A percentile compares a stretch with the other conserved stretches of the same genome.
phyloP scores from a whole-genome alignment of 2,113 vertebrate genomes.

The Galeopterus variegatus region DNA sequence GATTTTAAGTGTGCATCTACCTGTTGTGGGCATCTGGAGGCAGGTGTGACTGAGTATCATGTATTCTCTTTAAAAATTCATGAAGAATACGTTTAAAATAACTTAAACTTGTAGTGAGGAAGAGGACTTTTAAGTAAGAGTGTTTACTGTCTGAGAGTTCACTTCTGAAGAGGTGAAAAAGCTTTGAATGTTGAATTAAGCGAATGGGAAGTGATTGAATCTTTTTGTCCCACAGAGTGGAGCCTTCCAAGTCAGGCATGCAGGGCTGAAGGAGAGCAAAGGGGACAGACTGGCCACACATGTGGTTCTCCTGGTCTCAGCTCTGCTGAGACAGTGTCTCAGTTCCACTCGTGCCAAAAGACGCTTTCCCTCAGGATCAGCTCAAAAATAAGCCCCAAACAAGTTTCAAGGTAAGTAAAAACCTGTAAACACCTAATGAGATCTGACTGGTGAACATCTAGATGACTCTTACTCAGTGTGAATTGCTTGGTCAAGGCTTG shows the following conservation, averaged over 20 bases:
- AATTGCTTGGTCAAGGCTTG: background rate
- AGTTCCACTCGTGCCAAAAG: accelerated
- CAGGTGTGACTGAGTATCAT: background rate
- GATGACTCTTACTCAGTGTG: background rate
- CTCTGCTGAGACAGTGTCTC: background rate
- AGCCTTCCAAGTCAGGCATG: background rate
- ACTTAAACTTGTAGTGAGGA: background rate
- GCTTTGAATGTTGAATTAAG: background rate
- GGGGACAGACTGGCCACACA: background rate
- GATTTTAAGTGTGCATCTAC: accelerated
- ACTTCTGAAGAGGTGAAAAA: background rate
- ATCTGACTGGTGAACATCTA: background rate
- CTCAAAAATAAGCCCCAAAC: background rate
- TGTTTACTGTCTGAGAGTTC: background rate
- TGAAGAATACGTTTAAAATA: background rate
- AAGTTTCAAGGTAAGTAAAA: background rate
- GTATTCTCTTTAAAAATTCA: background rate
- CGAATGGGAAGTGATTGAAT: background rate
- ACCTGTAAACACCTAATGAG: background rate
- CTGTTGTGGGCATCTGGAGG: no score
- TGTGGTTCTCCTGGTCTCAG: accelerated
- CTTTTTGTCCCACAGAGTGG: background rate
- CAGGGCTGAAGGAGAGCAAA: background rate
- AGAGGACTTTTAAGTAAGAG: background rate
- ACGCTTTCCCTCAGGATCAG: background rate